Percentiles rank a stretch among this genome's conserved stretches.
Conservation (phyloP, 2,113 vertebrate species). For the Fulica atra region DNA sequence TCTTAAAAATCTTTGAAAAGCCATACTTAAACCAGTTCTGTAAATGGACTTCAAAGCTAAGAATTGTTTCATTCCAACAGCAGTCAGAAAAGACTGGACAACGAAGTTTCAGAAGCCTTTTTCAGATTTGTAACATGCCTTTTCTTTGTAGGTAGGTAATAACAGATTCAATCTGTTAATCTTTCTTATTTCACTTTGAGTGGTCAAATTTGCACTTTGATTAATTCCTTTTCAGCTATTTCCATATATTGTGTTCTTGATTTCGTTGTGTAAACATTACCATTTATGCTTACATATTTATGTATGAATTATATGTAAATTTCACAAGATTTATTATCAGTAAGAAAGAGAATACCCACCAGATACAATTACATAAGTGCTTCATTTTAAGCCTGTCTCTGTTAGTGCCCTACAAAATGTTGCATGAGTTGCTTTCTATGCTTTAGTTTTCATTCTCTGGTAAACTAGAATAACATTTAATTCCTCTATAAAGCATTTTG, state of each 20-base stretch:
- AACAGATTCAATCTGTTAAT: background rate
- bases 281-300: background rate
- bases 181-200: background rate
- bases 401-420: background rate
- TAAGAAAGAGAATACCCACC: background rate
- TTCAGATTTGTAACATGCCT: background rate
- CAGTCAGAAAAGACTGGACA: background rate
- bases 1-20: background rate
- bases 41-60: background rate
- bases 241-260: background rate
- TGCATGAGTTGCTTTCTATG: background rate
- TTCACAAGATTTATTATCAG: background rate
- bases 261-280: background rate
- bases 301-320: background rate
- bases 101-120: background rate
- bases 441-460: background rate
- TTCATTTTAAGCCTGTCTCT: background rate
- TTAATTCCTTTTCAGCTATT: background rate
- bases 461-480: background rate
- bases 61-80: background rate
- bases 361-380: fast-evolving
- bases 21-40: background rate
- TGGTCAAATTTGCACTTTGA: background rate
- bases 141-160: background rate
- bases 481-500: background rate